Evolutionary conservation across 2,888 invertebrate species (phyloP).

Genomic region (Cheilosia vulpina): DNA sequence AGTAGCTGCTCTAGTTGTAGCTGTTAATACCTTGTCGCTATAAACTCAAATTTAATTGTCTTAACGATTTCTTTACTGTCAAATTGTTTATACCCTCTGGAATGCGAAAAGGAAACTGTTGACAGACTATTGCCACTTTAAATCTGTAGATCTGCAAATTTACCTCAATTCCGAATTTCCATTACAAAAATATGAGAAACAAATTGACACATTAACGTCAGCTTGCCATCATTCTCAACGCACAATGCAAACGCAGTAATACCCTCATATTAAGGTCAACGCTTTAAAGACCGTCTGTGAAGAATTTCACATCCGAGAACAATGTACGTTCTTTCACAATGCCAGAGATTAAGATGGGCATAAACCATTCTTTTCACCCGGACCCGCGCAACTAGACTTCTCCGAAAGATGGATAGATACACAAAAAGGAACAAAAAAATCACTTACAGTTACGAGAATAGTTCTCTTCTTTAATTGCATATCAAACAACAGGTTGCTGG

Average conservation of each 20-base stretch:
- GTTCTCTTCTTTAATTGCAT: constrained; percentile 14
- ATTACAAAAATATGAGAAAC: constrained; percentile 29
- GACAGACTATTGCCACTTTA: constrained; percentile 27
- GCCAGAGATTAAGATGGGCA: constrained; percentile 51
- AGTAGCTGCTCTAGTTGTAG: constrained; percentile 41
- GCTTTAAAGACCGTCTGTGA: constrained; percentile 53
- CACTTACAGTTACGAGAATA: constrained; percentile 50
- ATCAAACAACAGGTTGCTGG: constrained; percentile 47
- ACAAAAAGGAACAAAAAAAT: constrained; percentile 7
- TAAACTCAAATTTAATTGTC: constrained; percentile 18
- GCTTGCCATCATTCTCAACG: constrained; percentile 8
- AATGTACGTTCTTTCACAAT: constrained; percentile 63
- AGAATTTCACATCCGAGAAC: constrained; percentile 48
- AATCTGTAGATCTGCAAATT: constrained; percentile 3
- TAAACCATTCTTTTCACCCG: constrained; percentile 11
- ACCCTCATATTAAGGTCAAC: constrained; percentile 60
- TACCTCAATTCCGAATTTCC: constrained; percentile 16
- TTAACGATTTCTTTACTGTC: not conserved
- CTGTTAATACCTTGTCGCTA: not conserved
- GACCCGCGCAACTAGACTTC: not conserved
- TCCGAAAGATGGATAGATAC: constrained; percentile 9
- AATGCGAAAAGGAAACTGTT: constrained; percentile 52
- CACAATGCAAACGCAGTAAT: constrained; percentile 3
- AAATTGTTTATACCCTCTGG: constrained; percentile 28
- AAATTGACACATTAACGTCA: constrained; percentile 52